phyloP scores from a whole-genome alignment of 2,797 vertebrate genomes.

The Harpagifer antarcticus region DNA sequence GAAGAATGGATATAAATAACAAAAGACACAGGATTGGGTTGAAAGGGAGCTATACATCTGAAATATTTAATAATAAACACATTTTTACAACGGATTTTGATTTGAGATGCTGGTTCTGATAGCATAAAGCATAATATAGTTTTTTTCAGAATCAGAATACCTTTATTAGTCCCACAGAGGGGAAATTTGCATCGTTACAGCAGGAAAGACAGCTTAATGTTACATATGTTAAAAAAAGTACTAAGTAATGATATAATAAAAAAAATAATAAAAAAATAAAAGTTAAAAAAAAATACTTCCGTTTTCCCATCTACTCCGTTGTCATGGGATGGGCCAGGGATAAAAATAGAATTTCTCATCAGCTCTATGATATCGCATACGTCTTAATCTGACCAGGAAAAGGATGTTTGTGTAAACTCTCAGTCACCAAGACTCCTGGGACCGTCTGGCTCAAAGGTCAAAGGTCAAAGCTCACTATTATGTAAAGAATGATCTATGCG shows the following conservation, averaged over 20 bases:
- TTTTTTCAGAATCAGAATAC: background rate
- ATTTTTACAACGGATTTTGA: constrained; percentile 17
- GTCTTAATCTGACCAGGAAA: constrained; percentile 51
- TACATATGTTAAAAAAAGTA: no score
- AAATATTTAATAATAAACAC: constrained; percentile 8
- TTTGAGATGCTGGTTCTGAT: constrained; percentile 4
- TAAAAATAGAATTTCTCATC: constrained; percentile 43
- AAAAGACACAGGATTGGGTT: constrained; percentile 15
- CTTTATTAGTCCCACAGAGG: no score
- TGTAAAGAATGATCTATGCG: constrained; percentile 36
- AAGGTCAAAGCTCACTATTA: constrained; percentile 59
- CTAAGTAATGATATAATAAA: no score
- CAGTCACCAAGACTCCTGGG: constrained; percentile 19
- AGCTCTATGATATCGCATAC: constrained; percentile 44
- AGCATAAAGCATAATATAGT: constrained; percentile 1
- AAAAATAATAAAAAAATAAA: no score
- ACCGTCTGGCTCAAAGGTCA: constrained; percentile 29
- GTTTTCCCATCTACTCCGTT: constrained; percentile 56
- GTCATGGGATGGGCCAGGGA: constrained; percentile 26
- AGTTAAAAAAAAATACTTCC: background rate
- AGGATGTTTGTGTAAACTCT: constrained; percentile 44
- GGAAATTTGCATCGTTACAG: no score
- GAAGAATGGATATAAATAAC: background rate
- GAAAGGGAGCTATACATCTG: constrained; percentile 4
- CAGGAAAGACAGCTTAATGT: no score